Percentiles rank a stretch among this genome's conserved stretches.
Conservation (phyloP, 2,113 vertebrate genomes). For the Ammospiza nelsoni region DNA sequence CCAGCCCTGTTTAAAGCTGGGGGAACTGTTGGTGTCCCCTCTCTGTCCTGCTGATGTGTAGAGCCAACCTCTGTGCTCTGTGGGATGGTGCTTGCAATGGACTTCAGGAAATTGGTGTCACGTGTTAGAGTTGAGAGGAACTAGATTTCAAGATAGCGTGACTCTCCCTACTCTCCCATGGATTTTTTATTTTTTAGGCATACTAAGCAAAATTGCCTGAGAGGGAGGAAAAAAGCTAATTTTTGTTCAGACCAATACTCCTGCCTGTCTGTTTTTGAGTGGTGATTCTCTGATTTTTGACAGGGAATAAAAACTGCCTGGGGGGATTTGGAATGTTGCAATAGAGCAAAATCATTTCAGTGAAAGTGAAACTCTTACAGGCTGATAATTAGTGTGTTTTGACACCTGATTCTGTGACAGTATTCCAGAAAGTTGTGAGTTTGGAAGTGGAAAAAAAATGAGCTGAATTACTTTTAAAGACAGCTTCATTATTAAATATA, state of each 20-base stretch:
- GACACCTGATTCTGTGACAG: constrained; percentile 1
- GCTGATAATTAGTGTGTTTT: constrained; percentile 18
- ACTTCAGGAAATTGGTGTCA: background rate
- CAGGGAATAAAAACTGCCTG: constrained; percentile 36
- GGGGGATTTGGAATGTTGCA: constrained; percentile 11
- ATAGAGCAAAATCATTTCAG: background rate
- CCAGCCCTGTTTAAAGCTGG: background rate
- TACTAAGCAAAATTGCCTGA: background rate
- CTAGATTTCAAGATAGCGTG: background rate
- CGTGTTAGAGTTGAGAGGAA: background rate
- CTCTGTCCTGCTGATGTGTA: background rate
- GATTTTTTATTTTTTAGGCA: background rate
- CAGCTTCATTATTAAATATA: background rate
- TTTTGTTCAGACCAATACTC: constrained; percentile 15
- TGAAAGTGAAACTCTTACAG: background rate
- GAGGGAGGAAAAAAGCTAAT: background rate
- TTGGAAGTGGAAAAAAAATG: background rate
- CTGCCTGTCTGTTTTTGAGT: background rate
- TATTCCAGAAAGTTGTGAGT: background rate
- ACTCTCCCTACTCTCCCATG: background rate
- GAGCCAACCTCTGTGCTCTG: background rate
- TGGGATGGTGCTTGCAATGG: background rate
- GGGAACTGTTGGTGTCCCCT: background rate
- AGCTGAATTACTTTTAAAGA: background rate
- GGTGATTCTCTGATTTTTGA: constrained; percentile 33